Base-by-base conservation (phyloP, 2,113 vertebrate species). In the Corythaeola cristata region DNA sequence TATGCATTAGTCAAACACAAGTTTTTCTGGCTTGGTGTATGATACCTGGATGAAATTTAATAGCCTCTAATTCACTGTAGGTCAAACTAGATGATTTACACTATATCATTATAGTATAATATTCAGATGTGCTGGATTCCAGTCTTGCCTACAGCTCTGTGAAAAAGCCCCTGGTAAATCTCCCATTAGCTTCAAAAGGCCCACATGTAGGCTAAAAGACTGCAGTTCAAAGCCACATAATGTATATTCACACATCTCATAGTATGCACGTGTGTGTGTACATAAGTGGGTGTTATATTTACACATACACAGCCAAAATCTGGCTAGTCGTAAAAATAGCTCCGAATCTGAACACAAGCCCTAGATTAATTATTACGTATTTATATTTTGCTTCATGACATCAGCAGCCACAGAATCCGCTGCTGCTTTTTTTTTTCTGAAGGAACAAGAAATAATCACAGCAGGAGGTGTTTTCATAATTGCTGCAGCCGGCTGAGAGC, bases 111-210 rank as follows among this genome's bases (percentile, higher is more conserved):
- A 89, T 8, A 74, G 88, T 53, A n/a, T 91, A 95, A 96, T 95
- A 95, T 93, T 91, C 89, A 72, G 88, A 76, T 66, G 58, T 72
- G 81, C 85, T 96, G 93, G 69, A 91, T 96, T 93, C 89, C 71
- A 85, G 53, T 94, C 96, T 97, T 97, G 96, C 96, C 96, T 97
- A 95, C 93, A 96, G 94, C 81, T 96, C 87, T 96, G 96, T 97
- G 96, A 96, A 96, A 96, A 97, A 97, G 91, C 96, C 96, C 91
- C 96, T 97, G 96, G 94, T 97, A 96, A 97, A 95, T 94, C 96
- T 97, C 96, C 96, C 96, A 96, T 97, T 97, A 96, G 84, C 91
- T 97, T 96, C 96, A 97, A 96, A 97, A 96, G 89, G 77, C 87
- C 93, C 96, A 91, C 96, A 96, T 87, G 93, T 49, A 62, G 90